phyloP scores from a whole-genome alignment of 2,888 invertebrate species.

The Nemotelus pantherinus region DNA sequence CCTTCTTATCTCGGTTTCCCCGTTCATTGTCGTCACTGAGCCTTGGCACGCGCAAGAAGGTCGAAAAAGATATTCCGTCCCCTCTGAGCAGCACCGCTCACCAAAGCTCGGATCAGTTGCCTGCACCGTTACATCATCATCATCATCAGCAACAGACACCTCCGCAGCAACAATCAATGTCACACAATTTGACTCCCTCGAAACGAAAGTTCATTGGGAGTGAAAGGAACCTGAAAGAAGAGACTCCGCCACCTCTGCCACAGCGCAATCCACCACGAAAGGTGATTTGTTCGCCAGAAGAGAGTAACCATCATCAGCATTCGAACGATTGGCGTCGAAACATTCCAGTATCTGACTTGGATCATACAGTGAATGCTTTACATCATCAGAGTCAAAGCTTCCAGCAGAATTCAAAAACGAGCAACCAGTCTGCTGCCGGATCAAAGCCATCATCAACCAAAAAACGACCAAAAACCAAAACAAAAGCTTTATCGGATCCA shows the following conservation, averaged over 20 bases:
- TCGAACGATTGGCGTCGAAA: constrained; percentile 53
- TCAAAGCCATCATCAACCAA: constrained; percentile 47
- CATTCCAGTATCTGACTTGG: constrained; percentile 62
- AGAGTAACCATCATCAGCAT: constrained; percentile 42
- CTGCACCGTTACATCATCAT: constrained; percentile 57
- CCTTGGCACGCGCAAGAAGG: constrained; percentile 63
- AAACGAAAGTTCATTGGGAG: constrained; percentile 61
- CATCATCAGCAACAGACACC: constrained; percentile 37
- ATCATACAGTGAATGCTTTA: constrained; percentile 55
- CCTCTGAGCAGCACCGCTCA: constrained; percentile 58
- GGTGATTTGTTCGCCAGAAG: constrained; percentile 55
- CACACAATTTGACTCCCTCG: constrained; percentile 56
- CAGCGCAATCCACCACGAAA: constrained; percentile 66
- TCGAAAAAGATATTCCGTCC: constrained; percentile 62
- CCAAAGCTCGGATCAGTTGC: constrained; percentile 52
- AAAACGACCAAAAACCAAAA: constrained; percentile 61
- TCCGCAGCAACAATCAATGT: constrained; percentile 55
- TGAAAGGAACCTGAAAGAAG: constrained; percentile 57
- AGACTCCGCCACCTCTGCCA: constrained; percentile 67
- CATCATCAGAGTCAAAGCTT: constrained; percentile 30
- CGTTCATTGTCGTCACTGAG: constrained; percentile 65
- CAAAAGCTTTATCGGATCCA: constrained; percentile 65
- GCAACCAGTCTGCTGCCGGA: constrained; percentile 52
- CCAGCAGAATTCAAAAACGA: constrained; percentile 48
- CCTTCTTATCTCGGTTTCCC: constrained; percentile 64